Evolutionary conservation across 2,113 vertebrate species (phyloP), one percentile per base, ranked within the genome.

Genomic region (Albula goreensis): DNA sequence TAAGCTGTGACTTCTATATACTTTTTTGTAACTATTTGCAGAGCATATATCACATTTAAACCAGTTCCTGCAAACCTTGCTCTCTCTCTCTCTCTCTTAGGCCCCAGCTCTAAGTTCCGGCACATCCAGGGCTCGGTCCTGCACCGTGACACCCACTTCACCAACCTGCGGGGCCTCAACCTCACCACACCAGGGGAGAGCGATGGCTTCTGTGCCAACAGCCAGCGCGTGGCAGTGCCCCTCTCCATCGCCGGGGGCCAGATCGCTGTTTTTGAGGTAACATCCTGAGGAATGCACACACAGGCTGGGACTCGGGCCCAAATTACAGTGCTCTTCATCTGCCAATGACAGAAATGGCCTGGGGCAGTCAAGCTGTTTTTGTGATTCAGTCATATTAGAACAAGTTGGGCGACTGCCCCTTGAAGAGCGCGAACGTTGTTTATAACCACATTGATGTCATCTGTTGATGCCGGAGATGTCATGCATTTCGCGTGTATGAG

Each of bases 181-280:
- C 96, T 99, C 89, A 99, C 97, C 66, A 99, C 97, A 0, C 98
- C 98, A 0, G 98, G 98, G 0, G 98, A 99, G 92, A 94, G 96
- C 0, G 96, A 99, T 0, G 98, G 98, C 88, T 97, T 99, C 95
- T 97, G 96, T 1, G 93, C 95, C 87, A 99, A 99, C 92, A 88
- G 50, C 12, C 93, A 95, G 52, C 94, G 88, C 0, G 90, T 96
- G 0, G 98, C 98, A 0, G 93, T 99, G 70, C 98, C 98, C 0
- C 94, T 99, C 87, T 93, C 97, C 89, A 96, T 96, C 0, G 93
- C 97, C 0, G 98, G 98, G 0, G 97, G 98, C 13, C 98, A 99
- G 93, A 97, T 99, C 4, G 96, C 96, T 0, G 0, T 99, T 66
- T 93, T 98, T 0, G 97, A 99, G 97, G 98, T 98, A 89, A 80